Base-by-base conservation (phyloP, 2,888 invertebrate species). In the Archips crataeganus region DNA sequence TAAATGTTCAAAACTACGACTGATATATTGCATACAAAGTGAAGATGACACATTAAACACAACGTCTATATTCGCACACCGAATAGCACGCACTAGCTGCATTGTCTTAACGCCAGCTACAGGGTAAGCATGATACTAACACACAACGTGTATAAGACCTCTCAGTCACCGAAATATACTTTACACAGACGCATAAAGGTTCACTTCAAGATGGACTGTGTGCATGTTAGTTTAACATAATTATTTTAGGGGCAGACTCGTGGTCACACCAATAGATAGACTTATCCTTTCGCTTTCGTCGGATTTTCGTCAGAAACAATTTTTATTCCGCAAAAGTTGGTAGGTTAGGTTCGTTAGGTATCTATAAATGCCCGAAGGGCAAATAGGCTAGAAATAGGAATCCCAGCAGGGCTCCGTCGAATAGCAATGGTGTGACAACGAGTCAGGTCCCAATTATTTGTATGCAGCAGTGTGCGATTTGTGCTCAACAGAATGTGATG, bases 1-100 rank as follows among this genome's bases (percentile, higher is more conserved):
- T 72, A 75, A 75, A 75, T 71, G 75, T 71, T 71, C 73, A 75
- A 77, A 67, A 75, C 76, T 76, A 79, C 75, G 54, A 67, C 63
- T 76, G 76, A 75, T 73, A 76, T 74, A 75, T 63, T 75, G 75
- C 63, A 54, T 73, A 73, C 67, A 67, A 63, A 72, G 45, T 64
- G 36, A 68, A 68, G 63, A 67, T 62, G 70, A 65, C 67, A 71
- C 62, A 68, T 68, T 47, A 63, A 49, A 73, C 73, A 63, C 63
- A 68, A 32, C 54, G 13, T 63, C 68, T 61, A 45, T 63, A 59
- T 57, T 64, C 68, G 63, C 73, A 68, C 68, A 73, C 68, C 47
- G 47, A 68, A 10, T 60, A 49, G 47, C 23, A 34, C 42, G 4
- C 57, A n/a, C 8, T 11, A 63, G 10, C 45, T 61, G 39, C 39